These are phyloP conservation scores for Morpho helenor DNA, from an alignment of 2,888 invertebrate species.

Conservation along the genomic window DNA sequence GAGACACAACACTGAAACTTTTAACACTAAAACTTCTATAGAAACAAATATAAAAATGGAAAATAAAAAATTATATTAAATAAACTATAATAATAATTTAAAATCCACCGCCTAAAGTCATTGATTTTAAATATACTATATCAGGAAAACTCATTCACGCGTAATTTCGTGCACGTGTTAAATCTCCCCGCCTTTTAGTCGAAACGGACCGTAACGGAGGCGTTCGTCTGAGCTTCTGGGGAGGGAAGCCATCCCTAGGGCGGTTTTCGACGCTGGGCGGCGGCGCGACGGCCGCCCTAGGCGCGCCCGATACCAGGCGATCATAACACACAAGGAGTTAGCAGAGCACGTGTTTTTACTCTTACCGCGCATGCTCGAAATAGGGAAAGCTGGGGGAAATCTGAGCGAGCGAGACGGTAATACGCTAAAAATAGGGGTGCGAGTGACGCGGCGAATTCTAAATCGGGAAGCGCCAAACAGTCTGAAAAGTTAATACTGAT, in stretches of 20 bases:
- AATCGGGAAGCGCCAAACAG: constrained; percentile 74
- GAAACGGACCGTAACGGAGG: constrained; percentile 64
- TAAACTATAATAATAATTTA: neutral
- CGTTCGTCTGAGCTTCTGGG: constrained; percentile 68
- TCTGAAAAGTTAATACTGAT: constrained; percentile 59
- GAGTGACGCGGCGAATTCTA: constrained; percentile 50
- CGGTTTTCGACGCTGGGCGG: constrained; percentile 57
- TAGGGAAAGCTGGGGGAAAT: constrained; percentile 63
- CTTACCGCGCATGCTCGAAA: constrained; percentile 64
- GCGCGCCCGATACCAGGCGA: constrained; percentile 75
- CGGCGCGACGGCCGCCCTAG: constrained; percentile 75
- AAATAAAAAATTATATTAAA: constrained; percentile 5
- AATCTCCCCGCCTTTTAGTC: constrained; percentile 43
- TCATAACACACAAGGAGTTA: constrained; percentile 50
- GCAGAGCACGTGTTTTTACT: constrained; percentile 59
- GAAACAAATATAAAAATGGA: constrained; percentile 12
- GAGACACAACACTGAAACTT: constrained; percentile 56
- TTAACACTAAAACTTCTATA: constrained; percentile 21
- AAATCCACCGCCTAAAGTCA: constrained; percentile 34
- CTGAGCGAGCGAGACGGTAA: constrained; percentile 47
- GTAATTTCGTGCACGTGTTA: constrained; percentile 55
- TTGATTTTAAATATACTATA: constrained; percentile 2
- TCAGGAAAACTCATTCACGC: constrained; percentile 38
- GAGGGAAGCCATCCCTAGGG: constrained; percentile 59
- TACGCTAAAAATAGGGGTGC: constrained; percentile 57